phyloP scores from a whole-genome alignment of 2,888 invertebrate species.

The Eumacrocentrus americanus region DNA sequence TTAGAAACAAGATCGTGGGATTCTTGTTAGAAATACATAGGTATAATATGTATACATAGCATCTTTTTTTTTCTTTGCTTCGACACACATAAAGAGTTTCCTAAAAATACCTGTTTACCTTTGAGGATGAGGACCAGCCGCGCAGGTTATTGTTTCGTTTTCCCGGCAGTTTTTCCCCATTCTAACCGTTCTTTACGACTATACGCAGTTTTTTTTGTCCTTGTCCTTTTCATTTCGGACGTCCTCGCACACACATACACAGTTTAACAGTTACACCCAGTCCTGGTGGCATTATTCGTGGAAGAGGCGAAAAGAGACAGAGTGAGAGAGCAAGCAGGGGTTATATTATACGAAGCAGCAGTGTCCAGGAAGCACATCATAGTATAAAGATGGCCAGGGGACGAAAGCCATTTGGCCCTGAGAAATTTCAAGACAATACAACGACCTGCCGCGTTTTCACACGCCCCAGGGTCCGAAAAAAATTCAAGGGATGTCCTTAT shows the following conservation, averaged over 20 bases:
- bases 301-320: neutral
- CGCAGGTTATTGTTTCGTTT: constrained; percentile 23
- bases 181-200: constrained; percentile 13
- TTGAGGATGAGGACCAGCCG: constrained; percentile 1
- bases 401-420: constrained; percentile 34
- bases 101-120: constrained; percentile 18
- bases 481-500: constrained; percentile 24
- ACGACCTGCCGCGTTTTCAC: constrained; percentile 47
- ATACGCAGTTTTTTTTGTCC: constrained; percentile 3
- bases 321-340: constrained; percentile 1
- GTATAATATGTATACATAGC: too few species aligned
- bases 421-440: constrained; percentile 48
- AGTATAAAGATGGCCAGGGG: constrained; percentile 32
- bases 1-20: constrained; percentile 15
- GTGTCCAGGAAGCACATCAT: neutral
- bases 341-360: neutral
- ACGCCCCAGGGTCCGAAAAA: constrained; percentile 42
- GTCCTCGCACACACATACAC: neutral
- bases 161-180: constrained; percentile 11
- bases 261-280: too few species aligned
- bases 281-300: constrained; percentile 16
- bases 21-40: too few species aligned
- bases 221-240: neutral
- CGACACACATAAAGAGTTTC: constrained; percentile 4
- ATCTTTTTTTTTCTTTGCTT: neutral